Evolutionary conservation across 2,797 vertebrate genomes (phyloP).

Genomic region (Eulemur coronatus): DNA sequence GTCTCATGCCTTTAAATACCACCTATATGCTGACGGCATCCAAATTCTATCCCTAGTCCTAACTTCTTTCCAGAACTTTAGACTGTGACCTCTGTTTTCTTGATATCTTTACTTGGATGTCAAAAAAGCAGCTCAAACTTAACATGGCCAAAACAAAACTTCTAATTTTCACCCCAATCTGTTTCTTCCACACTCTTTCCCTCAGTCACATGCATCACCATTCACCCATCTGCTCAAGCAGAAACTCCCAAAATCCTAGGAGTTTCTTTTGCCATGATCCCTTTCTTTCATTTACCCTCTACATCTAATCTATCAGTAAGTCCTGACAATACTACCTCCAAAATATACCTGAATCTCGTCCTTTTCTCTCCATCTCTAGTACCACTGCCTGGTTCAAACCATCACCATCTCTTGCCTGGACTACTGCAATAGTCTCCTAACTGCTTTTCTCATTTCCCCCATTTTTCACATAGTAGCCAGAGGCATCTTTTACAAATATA

Average conservation of each 20-base stretch:
- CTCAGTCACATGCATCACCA: background rate
- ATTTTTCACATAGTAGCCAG: background rate
- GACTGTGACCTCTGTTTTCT: background rate
- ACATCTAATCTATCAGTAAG: background rate
- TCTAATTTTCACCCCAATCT: background rate
- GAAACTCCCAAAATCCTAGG: background rate
- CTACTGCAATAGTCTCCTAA: background rate
- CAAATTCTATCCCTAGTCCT: background rate
- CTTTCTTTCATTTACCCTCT: background rate
- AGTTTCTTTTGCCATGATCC: background rate
- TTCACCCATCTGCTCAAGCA: background rate
- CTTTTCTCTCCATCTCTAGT: background rate
- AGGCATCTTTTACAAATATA: background rate
- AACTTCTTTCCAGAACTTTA: background rate
- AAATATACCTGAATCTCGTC: background rate
- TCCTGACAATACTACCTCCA: background rate
- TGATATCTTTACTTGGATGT: background rate
- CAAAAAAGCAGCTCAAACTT: constrained; percentile 12
- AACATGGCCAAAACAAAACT: background rate
- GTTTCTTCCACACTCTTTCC: background rate
- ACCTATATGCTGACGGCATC: background rate
- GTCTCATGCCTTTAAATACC: background rate
- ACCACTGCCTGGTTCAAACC: background rate
- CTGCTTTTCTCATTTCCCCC: background rate
- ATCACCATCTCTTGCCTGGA: background rate